Percentiles rank a stretch among this genome's conserved stretches.
Evolutionary conservation across 2,113 vertebrate species (phyloP).

Genomic region (Speoplatyrhinus poulsoni): DNA sequence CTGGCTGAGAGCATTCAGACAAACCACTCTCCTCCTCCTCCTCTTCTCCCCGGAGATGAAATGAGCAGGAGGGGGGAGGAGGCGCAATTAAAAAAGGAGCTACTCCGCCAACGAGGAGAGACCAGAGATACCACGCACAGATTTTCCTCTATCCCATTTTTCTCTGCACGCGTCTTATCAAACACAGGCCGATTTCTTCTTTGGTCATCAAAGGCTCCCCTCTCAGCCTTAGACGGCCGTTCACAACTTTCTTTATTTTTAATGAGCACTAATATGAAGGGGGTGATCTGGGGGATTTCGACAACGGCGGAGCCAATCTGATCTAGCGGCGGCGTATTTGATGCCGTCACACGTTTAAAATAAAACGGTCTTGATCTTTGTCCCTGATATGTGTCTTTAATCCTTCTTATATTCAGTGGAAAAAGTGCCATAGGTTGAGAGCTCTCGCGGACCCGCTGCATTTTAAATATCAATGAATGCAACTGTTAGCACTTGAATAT

Average conservation of each 20-base stretch:
- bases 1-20: constrained; percentile 70
- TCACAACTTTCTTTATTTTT: constrained; percentile 60
- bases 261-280: constrained; percentile 68
- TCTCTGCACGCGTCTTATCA: constrained; percentile 41
- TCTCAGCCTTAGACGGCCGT: constrained; percentile 67
- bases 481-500: constrained; percentile 77
- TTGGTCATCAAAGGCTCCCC: constrained; percentile 69
- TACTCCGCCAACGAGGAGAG: constrained; percentile 64
- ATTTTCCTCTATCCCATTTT: constrained; percentile 45
- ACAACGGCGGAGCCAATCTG: constrained; percentile 58
- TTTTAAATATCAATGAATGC: constrained; percentile 78
- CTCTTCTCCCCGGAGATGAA: too few species aligned
- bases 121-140: constrained; percentile 63
- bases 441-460: constrained; percentile 64
- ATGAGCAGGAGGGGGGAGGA: constrained; percentile 3
- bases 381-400: constrained; percentile 59
- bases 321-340: constrained; percentile 55
- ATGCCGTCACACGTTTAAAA: constrained; percentile 39
- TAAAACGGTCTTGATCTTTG: constrained; percentile 60
- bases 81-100: constrained; percentile 65
- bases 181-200: constrained; percentile 48
- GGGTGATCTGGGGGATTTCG: constrained; percentile 70
- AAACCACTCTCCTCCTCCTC: constrained; percentile 71
- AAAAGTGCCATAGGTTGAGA: constrained; percentile 61
- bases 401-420: constrained; percentile 48